These are phyloP conservation scores for Leuciscus idus DNA, from an alignment of 2,113 vertebrate genomes.

Conservation along the genomic window DNA sequence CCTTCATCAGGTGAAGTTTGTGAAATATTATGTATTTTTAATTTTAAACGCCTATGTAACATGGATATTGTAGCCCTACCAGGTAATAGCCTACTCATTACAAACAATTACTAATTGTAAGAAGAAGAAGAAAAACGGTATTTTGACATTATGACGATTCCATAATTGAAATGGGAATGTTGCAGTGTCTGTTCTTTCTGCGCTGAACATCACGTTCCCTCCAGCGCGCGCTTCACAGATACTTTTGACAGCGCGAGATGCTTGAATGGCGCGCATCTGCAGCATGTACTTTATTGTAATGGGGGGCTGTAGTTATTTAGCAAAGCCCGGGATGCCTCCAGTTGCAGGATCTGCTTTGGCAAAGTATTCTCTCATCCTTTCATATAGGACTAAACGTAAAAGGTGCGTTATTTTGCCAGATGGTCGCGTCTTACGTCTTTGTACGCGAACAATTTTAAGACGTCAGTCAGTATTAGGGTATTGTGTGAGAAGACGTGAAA, in stretches of 20 bases:
- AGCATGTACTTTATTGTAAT: conserved; percentile 53
- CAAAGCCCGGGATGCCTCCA: conserved; percentile 30
- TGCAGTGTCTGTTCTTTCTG: background rate
- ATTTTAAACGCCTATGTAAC: background rate
- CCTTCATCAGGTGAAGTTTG: background rate
- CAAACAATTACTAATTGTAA: background rate
- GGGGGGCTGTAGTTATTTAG: background rate
- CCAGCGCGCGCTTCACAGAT: background rate
- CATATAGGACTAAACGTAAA: background rate
- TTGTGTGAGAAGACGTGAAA: background rate
- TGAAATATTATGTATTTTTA: background rate
- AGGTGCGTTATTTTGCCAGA: background rate
- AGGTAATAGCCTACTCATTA: background rate
- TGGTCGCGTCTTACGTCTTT: too few relatives aligned
- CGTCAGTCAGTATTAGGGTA: background rate
- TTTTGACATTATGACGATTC: background rate
- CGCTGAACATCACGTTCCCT: background rate
- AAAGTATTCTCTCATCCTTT: background rate
- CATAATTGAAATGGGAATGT: background rate
- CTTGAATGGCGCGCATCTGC: conserved; percentile 70
- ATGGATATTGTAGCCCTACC: too few relatives aligned
- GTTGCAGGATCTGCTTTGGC: background rate
- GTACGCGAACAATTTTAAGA: conserved; percentile 4
- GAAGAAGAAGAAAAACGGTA: background rate
- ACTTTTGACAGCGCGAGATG: conserved; percentile 53